Conservation (phyloP, 2,888 invertebrate genomes). For the Galerucella calmariensis region DNA sequence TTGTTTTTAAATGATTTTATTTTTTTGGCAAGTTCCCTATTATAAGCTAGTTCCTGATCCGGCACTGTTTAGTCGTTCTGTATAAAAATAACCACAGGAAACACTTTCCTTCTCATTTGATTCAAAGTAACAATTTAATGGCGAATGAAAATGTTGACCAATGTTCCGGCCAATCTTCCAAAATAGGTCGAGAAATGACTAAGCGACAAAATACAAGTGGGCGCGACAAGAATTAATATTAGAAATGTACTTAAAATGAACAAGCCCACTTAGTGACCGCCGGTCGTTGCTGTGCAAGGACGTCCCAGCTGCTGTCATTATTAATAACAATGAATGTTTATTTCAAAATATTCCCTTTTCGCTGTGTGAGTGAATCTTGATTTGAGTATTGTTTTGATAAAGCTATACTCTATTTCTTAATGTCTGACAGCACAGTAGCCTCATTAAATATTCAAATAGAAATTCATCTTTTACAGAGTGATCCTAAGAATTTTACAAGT, state of each 20-base stretch:
- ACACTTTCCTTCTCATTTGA: background rate
- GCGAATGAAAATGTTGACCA: background rate
- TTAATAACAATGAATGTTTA: background rate
- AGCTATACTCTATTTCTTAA: too few relatives aligned
- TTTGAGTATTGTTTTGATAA: background rate
- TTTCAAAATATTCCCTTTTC: background rate
- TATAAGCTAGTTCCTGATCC: background rate
- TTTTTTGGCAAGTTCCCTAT: too few relatives aligned
- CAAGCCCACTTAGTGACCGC: background rate
- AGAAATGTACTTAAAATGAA: background rate
- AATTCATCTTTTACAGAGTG: too few relatives aligned
- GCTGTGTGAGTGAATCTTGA: too few relatives aligned
- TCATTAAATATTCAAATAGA: too few relatives aligned
- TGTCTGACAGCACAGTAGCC: too few relatives aligned
- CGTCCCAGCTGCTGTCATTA: background rate
- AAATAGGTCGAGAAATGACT: background rate
- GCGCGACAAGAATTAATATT: conserved; percentile 1
- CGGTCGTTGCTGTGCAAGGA: background rate
- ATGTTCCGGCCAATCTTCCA: conserved; percentile 4
- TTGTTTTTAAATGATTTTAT: too few relatives aligned
- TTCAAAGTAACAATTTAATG: background rate
- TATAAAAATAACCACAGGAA: background rate
- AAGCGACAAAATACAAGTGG: conserved; percentile 5
- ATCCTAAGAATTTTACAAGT: too few relatives aligned
- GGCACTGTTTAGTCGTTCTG: background rate